Conservation (phyloP, 2,888 invertebrate genomes). For the Xanthorhoe spadicearia region DNA sequence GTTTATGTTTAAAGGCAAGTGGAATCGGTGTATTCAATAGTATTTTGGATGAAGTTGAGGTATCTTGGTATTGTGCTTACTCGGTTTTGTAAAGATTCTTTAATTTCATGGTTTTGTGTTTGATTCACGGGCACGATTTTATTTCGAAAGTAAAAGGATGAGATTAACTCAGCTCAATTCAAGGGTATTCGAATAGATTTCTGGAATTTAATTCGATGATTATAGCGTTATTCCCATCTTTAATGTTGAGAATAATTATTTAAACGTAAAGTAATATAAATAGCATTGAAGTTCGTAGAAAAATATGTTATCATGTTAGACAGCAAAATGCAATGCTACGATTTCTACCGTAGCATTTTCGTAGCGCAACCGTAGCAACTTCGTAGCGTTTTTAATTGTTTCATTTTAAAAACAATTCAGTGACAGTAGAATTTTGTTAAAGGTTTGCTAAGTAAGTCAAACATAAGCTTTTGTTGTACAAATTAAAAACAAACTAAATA, state of each 20-base stretch:
- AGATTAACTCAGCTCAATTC: too few relatives aligned
- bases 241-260: too few relatives aligned
- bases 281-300: too few relatives aligned
- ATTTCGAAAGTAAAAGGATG: neutral
- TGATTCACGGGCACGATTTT: neutral
- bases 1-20: conserved; percentile 4
- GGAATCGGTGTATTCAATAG: neutral
- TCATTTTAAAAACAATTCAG: neutral
- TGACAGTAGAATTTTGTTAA: too few relatives aligned
- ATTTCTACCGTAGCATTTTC: neutral
- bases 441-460: too few relatives aligned
- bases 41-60: neutral
- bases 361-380: neutral
- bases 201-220: too few relatives aligned
- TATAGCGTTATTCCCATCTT: too few relatives aligned
- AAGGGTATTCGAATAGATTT: too few relatives aligned
- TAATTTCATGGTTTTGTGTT: neutral
- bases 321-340: neutral
- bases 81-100: neutral
- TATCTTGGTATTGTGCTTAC: too few relatives aligned
- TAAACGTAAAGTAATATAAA: too few relatives aligned
- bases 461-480: too few relatives aligned
- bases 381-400: neutral
- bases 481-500: too few relatives aligned
- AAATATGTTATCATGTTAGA: neutral